A percentile compares a stretch with the other conserved stretches of the same genome.
Evolutionary conservation across 53 echinoderm and acorn worm genomes (phyloP).

Genomic region (Zoroaster sp.): DNA sequence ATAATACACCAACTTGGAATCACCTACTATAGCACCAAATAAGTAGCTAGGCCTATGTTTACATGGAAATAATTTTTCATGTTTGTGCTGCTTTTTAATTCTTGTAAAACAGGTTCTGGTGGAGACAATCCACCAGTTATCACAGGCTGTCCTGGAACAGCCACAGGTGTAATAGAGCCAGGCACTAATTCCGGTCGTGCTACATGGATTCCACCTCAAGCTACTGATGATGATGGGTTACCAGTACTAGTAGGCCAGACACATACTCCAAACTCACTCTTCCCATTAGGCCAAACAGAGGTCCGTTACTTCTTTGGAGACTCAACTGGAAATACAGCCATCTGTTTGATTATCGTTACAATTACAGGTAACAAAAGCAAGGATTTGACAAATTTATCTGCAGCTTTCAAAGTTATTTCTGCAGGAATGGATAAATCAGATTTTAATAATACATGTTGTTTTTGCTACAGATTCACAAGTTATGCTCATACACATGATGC

Average conservation of each 20-base stretch:
- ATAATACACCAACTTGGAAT: too few species aligned
- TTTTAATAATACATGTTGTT: too few species aligned
- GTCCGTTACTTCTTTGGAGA: slow-evolving; percentile 62
- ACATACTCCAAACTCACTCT: not conserved
- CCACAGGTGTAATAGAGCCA: not conserved
- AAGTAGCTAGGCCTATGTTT: too few species aligned
- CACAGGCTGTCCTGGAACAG: slow-evolving; percentile 30
- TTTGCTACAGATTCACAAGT: too few species aligned
- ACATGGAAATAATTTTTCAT: too few species aligned
- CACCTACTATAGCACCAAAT: too few species aligned
- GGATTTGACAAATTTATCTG: too few species aligned
- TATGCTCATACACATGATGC: too few species aligned
- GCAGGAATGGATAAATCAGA: too few species aligned
- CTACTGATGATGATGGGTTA: slow-evolving; percentile 54
- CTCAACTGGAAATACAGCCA: slow-evolving; percentile 37
- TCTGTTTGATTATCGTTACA: slow-evolving; percentile 62
- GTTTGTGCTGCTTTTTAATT: too few species aligned
- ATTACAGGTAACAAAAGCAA: slow-evolving; percentile 12
- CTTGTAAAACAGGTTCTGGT: slow-evolving; percentile 9
- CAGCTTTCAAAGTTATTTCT: too few species aligned
- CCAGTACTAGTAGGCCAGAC: not conserved
- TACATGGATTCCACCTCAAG: slow-evolving; percentile 54
- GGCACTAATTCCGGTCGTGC: not conserved
- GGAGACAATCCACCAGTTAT: not conserved
- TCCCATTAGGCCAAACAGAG: slow-evolving; percentile 51